Evolutionary conservation across 1,140 invertebrate species (phyloP), one percentile per base, ranked within the genome.

Genomic region (Aphidius gifuensis): DNA sequence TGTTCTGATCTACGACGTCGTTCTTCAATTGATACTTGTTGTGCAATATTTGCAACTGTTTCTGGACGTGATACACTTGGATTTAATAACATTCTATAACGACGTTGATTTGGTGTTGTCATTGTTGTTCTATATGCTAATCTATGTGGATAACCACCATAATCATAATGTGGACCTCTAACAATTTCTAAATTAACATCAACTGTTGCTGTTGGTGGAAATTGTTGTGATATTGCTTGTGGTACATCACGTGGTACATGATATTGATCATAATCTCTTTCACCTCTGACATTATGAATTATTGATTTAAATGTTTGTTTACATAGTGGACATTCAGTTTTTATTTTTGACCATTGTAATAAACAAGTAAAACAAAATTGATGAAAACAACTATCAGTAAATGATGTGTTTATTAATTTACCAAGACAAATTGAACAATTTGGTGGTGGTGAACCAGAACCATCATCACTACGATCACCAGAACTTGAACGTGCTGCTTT

Each of bases 331-430:
- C 96, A 98, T 73, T 93, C 94, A 9, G 93, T 85, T 80, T 97
- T 96, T 7, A 96, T 89, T 86, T 96, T 96, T 44, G 94, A 95
- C 96, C 96, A 98, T 72, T 94, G 92, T 47, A 93, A 78, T 3
- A 98, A 82, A 75, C 96, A 98, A 61, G 87, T 88, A 69, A 96
- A 97, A 76, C 96, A 98, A 76, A 98, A 97, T 71, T 92, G 89
- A 78, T 98, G 96, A 67, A 93, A 86, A 74, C 95, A 98, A 43
- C 88, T 92, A 71, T 96, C 91, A 0, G 93, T 94, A 69, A 93
- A 95, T 9, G 92, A 96, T 72, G 92, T 95, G 70, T 96, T 93
- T 61, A 87, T 85, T 58, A 93, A 86, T 59, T 87, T 87, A 39
- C 91, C 91, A 53, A 98, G 82, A 70, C 95, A 98, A 71, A 98